phyloP scores from a whole-genome alignment of 1,140 invertebrate genomes.

The Hyles vespertilio region DNA sequence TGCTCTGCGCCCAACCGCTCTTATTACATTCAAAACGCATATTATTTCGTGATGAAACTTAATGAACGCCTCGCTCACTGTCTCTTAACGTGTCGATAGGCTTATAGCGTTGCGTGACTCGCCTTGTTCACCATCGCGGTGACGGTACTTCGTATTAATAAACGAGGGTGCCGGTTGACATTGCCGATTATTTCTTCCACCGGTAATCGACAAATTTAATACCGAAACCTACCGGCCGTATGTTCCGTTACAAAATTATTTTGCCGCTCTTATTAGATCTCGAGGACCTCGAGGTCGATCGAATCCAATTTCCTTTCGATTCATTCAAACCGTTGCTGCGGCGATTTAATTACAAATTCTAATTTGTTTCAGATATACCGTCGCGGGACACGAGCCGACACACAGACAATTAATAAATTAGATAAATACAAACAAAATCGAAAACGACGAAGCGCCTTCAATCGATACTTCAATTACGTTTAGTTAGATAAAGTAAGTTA shows the following conservation, averaged over 20 bases:
- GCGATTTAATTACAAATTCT: slow-evolving; percentile 28
- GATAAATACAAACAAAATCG: slow-evolving; percentile 24
- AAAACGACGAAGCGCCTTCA: slow-evolving; percentile 63
- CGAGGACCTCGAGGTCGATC: slow-evolving; percentile 29
- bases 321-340: slow-evolving; percentile 10
- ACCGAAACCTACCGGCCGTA: too few relatives aligned
- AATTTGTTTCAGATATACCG: slow-evolving; percentile 49
- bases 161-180: too few relatives aligned
- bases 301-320: slow-evolving; percentile 24
- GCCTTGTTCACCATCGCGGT: not conserved
- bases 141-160: too few relatives aligned
- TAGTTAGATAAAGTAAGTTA: slow-evolving; percentile 38
- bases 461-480: slow-evolving; percentile 46
- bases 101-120: not conserved
- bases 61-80: not conserved
- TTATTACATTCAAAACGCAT: slow-evolving; percentile 39
- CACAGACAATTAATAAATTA: slow-evolving; percentile 13
- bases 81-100: too few relatives aligned
- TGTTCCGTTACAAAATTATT: slow-evolving; percentile 1
- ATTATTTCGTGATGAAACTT: slow-evolving; percentile 31
- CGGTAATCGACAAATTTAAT: too few relatives aligned
- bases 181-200: not conserved
- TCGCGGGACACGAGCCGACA: slow-evolving; percentile 23
- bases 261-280: slow-evolving; percentile 17
- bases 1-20: slow-evolving; percentile 21